A percentile compares a stretch with the other conserved stretches of the same genome.
Evolutionary conservation across 2,797 vertebrate species (phyloP).

Genomic region (Glossophaga mutica): DNA sequence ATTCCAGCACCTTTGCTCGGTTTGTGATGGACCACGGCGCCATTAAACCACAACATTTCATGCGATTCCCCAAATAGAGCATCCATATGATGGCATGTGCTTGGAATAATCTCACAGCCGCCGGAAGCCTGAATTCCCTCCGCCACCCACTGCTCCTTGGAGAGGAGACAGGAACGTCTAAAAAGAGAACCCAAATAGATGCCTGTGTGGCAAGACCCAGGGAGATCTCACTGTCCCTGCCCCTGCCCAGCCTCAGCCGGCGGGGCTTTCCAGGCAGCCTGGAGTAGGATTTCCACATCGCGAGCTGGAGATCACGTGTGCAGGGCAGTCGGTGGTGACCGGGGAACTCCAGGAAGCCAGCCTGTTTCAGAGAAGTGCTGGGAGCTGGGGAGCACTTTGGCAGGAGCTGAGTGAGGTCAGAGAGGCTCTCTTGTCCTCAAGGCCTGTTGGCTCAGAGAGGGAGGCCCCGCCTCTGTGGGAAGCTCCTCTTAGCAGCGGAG

Average conservation of each 20-base stretch:
- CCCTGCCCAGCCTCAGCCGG: neutral
- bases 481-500: neutral
- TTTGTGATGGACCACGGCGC: neutral
- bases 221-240: neutral
- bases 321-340: neutral
- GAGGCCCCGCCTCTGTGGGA: neutral
- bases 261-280: constrained; percentile 68
- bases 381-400: neutral
- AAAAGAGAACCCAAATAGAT: constrained; percentile 23
- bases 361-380: constrained; percentile 22
- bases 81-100: neutral
- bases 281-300: constrained; percentile 60
- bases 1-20: neutral
- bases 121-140: constrained; percentile 37
- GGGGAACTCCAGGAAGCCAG: constrained; percentile 65
- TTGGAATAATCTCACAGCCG: constrained; percentile 11
- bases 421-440: neutral
- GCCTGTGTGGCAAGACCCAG: neutral
- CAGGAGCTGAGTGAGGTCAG: constrained; percentile 9
- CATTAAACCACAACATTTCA: neutral
- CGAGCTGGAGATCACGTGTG: constrained; percentile 43
- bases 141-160: neutral
- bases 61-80: neutral
- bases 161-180: constrained; percentile 53
- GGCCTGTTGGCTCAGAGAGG: neutral